Percentiles rank a stretch among this genome's conserved stretches.
Evolutionary conservation across 1,140 invertebrate genomes (phyloP).

Genomic region (Drosophila parabipectinata): DNA sequence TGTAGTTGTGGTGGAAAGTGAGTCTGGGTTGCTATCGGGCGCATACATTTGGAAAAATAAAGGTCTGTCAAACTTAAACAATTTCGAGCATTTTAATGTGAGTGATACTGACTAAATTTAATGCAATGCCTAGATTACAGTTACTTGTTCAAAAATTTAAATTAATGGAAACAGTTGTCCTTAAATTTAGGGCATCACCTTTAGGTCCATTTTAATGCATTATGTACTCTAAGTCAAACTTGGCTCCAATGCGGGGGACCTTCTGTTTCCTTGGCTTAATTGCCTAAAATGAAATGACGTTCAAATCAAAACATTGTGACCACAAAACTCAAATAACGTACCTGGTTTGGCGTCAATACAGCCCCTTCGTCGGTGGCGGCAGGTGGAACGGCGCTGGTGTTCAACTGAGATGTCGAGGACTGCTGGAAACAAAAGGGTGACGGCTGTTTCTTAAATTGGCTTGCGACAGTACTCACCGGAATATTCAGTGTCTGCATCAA

Average conservation of each 20-base stretch:
- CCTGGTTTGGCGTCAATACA: not conserved
- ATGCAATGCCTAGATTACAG: not conserved
- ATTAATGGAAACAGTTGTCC: not conserved
- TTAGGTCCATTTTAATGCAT: slow-evolving; percentile 28
- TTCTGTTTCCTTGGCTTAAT: slow-evolving; percentile 44
- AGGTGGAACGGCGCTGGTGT: not conserved
- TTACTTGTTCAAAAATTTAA: not conserved
- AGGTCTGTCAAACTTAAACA: not conserved
- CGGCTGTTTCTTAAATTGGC: not conserved
- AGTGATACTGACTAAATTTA: not conserved
- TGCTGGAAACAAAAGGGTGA: not conserved
- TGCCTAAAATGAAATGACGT: slow-evolving; percentile 7
- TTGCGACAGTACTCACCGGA: slow-evolving; percentile 1
- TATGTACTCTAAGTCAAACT: slow-evolving; percentile 70
- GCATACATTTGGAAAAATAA: too few species aligned
- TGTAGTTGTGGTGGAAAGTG: not conserved
- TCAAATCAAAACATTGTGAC: too few species aligned
- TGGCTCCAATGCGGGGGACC: slow-evolving; percentile 71
- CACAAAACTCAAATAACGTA: not conserved
- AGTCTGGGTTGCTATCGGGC: not conserved
- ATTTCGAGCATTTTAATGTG: not conserved
- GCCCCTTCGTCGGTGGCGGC: not conserved
- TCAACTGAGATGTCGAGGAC: not conserved
- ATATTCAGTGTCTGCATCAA: slow-evolving; percentile 21
- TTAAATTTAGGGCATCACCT: not conserved